A percentile compares a stretch with the other conserved stretches of the same genome.
Conservation (phyloP, 2,797 vertebrate species). For the Lutjanus argentimaculatus region DNA sequence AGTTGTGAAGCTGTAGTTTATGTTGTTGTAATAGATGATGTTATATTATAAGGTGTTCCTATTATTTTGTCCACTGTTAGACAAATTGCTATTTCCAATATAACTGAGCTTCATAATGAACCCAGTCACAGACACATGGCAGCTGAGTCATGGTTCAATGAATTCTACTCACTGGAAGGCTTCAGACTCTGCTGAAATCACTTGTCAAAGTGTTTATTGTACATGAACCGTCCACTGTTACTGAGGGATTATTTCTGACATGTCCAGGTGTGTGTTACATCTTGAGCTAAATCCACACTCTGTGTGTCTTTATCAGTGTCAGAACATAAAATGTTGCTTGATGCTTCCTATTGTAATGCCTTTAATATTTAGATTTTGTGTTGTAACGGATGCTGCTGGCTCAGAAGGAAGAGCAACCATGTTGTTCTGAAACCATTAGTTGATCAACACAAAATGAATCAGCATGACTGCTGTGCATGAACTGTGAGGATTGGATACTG, state of each 20-base stretch:
- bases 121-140: neutral
- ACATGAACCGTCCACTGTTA: neutral
- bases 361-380: neutral
- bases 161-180: neutral
- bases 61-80: neutral
- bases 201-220: neutral
- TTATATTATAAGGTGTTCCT: no score
- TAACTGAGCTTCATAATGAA: neutral
- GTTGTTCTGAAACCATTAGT: slow-evolving; percentile 4
- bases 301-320: neutral
- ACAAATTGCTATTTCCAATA: slow-evolving; percentile 8
- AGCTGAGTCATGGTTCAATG: neutral
- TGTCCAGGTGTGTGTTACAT: neutral
- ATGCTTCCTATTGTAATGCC: neutral
- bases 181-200: neutral
- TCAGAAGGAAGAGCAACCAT: neutral
- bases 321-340: neutral
- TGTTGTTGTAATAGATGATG: no score
- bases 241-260: neutral
- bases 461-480: neutral
- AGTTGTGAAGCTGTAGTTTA: no score
- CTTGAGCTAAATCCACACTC: neutral
- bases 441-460: neutral
- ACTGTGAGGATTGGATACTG: neutral
- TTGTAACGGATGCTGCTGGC: neutral